Evolutionary conservation across 2,888 invertebrate genomes (phyloP), one percentile per base, ranked within the genome.

Genomic region (Neocrepidodera transversa): DNA sequence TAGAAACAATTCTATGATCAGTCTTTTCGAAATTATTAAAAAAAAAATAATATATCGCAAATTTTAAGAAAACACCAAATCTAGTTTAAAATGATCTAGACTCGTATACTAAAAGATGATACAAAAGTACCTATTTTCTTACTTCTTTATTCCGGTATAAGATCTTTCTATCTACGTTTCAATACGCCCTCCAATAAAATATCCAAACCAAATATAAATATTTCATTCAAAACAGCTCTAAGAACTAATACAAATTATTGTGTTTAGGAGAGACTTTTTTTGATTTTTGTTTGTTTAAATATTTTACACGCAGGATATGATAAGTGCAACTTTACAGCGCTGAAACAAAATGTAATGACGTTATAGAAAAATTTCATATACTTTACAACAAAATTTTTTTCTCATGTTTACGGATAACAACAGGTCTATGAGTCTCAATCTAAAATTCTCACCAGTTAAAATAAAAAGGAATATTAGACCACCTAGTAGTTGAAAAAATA

Each of bases 41-140:
- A 63, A 56, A 48, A 53, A 52, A 51, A 54, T 58, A 66, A 61
- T 63, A 69, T 67, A 55, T 67, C 60, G 62, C 62, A 52, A 67
- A 63, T 63, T 63, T 47, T n/a, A 50, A 36, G 50, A 11, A 72
- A 70, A 69, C 72, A 72, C 71, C 73, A 65, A 68, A 66, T 64
- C 63, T 60, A 63, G 68, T 52, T 53, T 53, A 64, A 67, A 61
- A 66, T 57, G 63, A 58, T 60, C 69, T 69, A 68, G 57, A 51
- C 67, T 71, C 71, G 73, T 73, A 73, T 72, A 73, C 73, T 72
- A 71, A 71, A 70, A 64, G 65, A 67, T 71, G 69, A 69, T 72
- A 74, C 72, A 74, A 71, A 70, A 71, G 68, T 70, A 64, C 68
- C 65, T 57, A 58, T 64, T 68, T 68, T 54, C 55, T 62, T 67